Evolutionary conservation across 2,888 invertebrate species (phyloP).

Genomic region (Lucinisca nassula): DNA sequence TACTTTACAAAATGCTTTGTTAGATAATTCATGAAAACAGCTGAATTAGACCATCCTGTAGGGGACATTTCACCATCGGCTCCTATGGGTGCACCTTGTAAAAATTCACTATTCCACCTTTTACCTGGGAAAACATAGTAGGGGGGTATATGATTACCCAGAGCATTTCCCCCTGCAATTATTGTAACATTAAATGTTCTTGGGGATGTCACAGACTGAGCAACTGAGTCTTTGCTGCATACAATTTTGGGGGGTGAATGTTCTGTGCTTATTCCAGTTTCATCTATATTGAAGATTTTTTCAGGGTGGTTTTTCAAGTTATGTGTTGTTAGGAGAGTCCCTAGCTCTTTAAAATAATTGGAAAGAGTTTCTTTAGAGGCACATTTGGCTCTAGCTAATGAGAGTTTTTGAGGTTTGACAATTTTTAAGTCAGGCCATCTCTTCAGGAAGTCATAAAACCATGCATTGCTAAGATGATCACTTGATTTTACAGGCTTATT

Average conservation of each 20-base stretch:
- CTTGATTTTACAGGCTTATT: conserved; percentile 24
- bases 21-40: conserved; percentile 36
- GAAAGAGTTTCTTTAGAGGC: conserved; percentile 19
- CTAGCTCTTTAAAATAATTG: conserved; percentile 48
- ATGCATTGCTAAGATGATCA: conserved; percentile 28
- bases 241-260: conserved; percentile 36
- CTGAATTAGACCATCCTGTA: conserved; percentile 48
- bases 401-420: conserved; percentile 39
- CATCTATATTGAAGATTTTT: conserved; percentile 54
- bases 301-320: conserved; percentile 31
- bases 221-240: conserved; percentile 25
- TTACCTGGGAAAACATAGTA: conserved; percentile 53
- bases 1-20: conserved; percentile 39
- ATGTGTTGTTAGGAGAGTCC: conserved; percentile 5
- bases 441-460: conserved; percentile 49
- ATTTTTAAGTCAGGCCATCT: conserved; percentile 46
- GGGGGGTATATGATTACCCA: conserved; percentile 39
- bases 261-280: conserved; percentile 47
- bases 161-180: conserved; percentile 43
- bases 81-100: conserved; percentile 36
- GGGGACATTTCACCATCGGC: conserved; percentile 43
- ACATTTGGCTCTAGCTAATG: conserved; percentile 37
- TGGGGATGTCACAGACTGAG: conserved; percentile 38
- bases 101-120: conserved; percentile 34
- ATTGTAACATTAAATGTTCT: conserved; percentile 40